Evolutionary conservation across 2,113 vertebrate species (phyloP).

Genomic region (Sylvietta virens): DNA sequence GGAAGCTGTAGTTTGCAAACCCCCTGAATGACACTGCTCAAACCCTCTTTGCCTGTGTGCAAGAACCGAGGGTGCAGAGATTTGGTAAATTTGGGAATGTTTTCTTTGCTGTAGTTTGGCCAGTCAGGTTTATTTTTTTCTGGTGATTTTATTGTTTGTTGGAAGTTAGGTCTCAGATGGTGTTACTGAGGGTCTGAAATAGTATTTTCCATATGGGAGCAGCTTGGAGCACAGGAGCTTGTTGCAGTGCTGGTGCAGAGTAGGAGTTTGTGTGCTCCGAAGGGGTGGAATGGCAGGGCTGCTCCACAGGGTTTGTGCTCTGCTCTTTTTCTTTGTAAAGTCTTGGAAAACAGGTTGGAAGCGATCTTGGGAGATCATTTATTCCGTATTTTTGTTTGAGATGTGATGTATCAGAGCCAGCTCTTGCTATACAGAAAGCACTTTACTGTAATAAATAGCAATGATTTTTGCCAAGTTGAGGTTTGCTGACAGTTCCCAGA

Average conservation of each 20-base stretch:
- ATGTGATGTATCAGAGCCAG: not conserved
- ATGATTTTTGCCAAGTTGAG: constrained; percentile 6
- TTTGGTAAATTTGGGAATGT: not conserved
- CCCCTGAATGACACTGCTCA: not conserved
- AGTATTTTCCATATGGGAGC: not conserved
- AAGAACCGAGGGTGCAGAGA: not conserved
- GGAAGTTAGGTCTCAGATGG: not conserved
- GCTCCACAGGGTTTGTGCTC: not conserved
- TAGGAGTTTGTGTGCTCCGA: accelerated
- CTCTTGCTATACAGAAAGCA: not conserved
- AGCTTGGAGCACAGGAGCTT: not conserved
- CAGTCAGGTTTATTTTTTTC: not conserved
- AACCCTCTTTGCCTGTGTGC: not conserved
- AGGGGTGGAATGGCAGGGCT: not conserved
- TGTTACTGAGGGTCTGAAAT: not conserved
- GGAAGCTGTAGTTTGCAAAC: not conserved
- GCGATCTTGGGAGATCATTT: not conserved
- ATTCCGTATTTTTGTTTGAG: not conserved
- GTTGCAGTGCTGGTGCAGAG: not conserved
- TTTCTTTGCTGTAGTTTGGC: not conserved
- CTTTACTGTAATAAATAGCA: not conserved
- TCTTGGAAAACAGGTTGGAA: not conserved
- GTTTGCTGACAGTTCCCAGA: constrained; percentile 39
- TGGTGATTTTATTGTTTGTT: not conserved
- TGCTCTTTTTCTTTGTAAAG: not conserved